phyloP scores from a whole-genome alignment of 1,140 invertebrate species.

The Pectinophora gossypiella region DNA sequence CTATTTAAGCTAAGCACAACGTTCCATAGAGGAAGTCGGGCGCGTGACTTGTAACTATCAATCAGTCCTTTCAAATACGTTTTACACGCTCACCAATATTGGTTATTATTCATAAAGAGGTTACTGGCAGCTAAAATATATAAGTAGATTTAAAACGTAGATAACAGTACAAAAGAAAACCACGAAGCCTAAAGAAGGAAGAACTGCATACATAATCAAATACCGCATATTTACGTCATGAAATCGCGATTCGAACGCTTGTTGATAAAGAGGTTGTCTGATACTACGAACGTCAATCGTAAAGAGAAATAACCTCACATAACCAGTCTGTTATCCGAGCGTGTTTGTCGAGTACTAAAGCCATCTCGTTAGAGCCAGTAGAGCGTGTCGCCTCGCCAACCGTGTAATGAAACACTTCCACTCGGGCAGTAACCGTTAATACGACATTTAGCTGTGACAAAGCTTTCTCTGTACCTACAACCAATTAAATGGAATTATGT shows the following conservation, averaged over 20 bases:
- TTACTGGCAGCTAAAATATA: background rate
- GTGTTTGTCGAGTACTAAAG: slow-evolving; percentile 44
- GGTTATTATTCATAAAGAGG: slow-evolving; percentile 1
- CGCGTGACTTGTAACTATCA: slow-evolving; percentile 31
- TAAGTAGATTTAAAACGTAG: too few species aligned
- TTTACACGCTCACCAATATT: slow-evolving; percentile 14
- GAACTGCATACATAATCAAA: too few species aligned
- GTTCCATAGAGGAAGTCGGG: slow-evolving; percentile 15
- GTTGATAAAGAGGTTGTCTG: too few species aligned
- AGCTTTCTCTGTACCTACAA: slow-evolving; percentile 50
- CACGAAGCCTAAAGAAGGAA: too few species aligned
- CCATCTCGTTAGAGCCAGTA: slow-evolving; percentile 52
- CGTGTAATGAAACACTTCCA: slow-evolving; percentile 71
- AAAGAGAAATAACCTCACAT: slow-evolving; percentile 1
- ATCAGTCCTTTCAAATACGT: slow-evolving; percentile 21
- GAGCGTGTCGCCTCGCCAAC: slow-evolving; percentile 49
- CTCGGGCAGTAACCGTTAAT: slow-evolving; percentile 64
- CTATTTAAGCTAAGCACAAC: slow-evolving; percentile 16
- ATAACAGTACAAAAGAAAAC: too few species aligned
- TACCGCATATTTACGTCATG: too few species aligned
- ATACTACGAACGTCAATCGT: too few species aligned
- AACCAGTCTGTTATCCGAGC: slow-evolving; percentile 23
- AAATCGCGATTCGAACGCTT: too few species aligned
- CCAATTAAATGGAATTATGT: slow-evolving; percentile 38
- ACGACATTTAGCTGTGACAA: slow-evolving; percentile 47